Base-by-base conservation (phyloP, 1,140 invertebrate genomes). In the Drosophila varians region DNA sequence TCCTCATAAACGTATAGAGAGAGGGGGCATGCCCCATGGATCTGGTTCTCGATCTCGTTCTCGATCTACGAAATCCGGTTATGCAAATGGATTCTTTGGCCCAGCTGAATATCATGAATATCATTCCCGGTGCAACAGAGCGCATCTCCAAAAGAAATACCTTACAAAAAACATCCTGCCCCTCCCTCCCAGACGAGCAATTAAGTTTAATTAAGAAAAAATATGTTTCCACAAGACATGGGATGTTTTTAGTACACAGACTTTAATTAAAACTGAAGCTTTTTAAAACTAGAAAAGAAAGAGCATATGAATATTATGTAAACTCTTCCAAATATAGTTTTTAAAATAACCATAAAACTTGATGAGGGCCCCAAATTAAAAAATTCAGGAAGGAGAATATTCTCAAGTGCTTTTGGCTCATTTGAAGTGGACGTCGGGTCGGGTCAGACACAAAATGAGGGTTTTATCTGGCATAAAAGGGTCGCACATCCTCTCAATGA, bases 141-240 rank as follows among this genome's bases (percentile, higher is more conserved):
- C 54, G 49, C 56, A 54, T 69, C 43, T 52, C 43, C 25, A 45
- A 48, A 36, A 46, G 54, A 60, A 60, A 46, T 57, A 19, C 53
- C 11, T 31, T 46, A 52, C 18, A 21, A 57, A 54, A 45, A 48
- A 53, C 70, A 83, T 83, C 64, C 74, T 54, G 54, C 21, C 6
- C 6, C 23, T 3, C 8, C 36, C 5, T 11, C 8, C 26, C 7
- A 2, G 16, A 61, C 54, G 46, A 72, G 55, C 60, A 83, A 77
- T 83, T 83, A 83, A 83, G 66, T 76, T 82, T 80, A 60, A 82
- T 82, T 73, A 82, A 82, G 43, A 23, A 21, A 34, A 64, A 26
- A n/a, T n/a, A n/a, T n/a, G n/a, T n/a, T n/a, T n/a, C n/a, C n/a
- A n/a, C n/a, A 26, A 26, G 7, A 26, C 7, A 70, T 54, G 21